Evolutionary conservation across 2,888 invertebrate genomes (phyloP), one percentile per base, ranked within the genome.

Genomic region (Aspidiotus rigidus): DNA sequence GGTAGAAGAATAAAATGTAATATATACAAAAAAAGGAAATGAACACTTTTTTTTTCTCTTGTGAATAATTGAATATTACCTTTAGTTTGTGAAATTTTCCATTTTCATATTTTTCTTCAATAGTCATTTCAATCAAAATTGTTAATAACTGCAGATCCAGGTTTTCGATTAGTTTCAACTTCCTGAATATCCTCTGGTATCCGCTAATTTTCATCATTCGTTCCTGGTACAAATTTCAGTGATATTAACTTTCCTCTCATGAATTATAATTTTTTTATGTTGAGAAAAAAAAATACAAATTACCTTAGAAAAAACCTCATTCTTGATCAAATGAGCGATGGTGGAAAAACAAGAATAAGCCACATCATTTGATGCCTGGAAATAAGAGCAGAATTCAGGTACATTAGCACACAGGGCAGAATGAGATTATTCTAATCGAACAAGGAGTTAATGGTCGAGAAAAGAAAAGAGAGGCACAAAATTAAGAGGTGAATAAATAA

Each of bases 101-200:
- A 55, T 69, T 57, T 64, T 70, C 54, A 17, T 73, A 71, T 55
- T 74, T 74, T 7, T 76, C 76, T 73, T 79, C 76, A 73, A 77
- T 80, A 17, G 83, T 81, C 77, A 83, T 75, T 71, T 77, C 76
- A 64, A 83, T 78, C 49, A 82, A 77, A 40, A 79, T 77, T 56
- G 79, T 77, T 7, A 83, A 73, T 10, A 83, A 73, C 16, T 77
- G 76, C 71, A 77, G 74, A 0, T 80, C 77, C 0, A 83, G 82
- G 59, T 79, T 75, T 0, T 81, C 81, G 17, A 81, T 75, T 40
- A 77, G 75, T 72, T 79, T 78, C 63, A 80, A 72, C 9, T 77
- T 77, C 69, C 77, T 75, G 39, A 79, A 76, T 72, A 80, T 75
- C 70, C 77, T 75, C 10, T 73, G 74, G 73, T 79, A 79, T 2